phyloP scores from a whole-genome alignment of 1,140 invertebrate species.

The Achroia grisella region DNA sequence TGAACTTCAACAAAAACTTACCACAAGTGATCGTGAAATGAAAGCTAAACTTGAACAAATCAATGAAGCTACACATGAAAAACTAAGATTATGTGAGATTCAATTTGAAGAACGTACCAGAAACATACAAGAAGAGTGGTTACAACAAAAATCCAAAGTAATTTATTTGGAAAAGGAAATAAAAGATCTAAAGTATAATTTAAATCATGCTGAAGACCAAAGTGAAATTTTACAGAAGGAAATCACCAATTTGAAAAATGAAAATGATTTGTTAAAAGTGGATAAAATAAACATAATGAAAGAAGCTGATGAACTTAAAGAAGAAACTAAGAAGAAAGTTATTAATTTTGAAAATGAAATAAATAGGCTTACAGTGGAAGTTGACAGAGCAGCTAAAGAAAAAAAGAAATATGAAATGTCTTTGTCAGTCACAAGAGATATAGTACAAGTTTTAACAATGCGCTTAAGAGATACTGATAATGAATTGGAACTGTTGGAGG shows the following conservation, averaged over 20 bases:
- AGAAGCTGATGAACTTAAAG: slow-evolving; percentile 44
- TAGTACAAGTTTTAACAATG: slow-evolving; percentile 62
- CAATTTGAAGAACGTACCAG: slow-evolving; percentile 63
- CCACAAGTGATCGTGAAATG: slow-evolving; percentile 52
- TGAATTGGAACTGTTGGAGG: slow-evolving; percentile 61
- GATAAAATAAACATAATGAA: slow-evolving; percentile 30
- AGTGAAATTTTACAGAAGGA: slow-evolving; percentile 36
- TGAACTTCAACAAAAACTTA: slow-evolving; percentile 42
- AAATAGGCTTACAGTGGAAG: slow-evolving; percentile 52
- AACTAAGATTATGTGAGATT: slow-evolving; percentile 64
- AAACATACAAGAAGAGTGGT: slow-evolving; percentile 50
- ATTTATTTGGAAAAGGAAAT: slow-evolving; percentile 45
- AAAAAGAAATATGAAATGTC: slow-evolving; percentile 68
- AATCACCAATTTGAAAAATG: slow-evolving; percentile 34
- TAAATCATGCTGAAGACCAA: slow-evolving; percentile 39
- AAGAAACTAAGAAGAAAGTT: slow-evolving; percentile 45
- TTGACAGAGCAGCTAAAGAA: slow-evolving; percentile 55
- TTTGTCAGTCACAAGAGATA: slow-evolving; percentile 60
- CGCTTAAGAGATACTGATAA: slow-evolving; percentile 64
- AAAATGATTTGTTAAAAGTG: slow-evolving; percentile 31
- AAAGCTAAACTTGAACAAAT: slow-evolving; percentile 64
- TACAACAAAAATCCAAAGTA: slow-evolving; percentile 43
- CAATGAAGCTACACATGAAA: slow-evolving; percentile 59
- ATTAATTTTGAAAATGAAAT: slow-evolving; percentile 61
- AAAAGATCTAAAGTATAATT: slow-evolving; percentile 43